Conservation (phyloP, 2,797 vertebrate genomes). For the Hyperoplus lanceolatus region DNA sequence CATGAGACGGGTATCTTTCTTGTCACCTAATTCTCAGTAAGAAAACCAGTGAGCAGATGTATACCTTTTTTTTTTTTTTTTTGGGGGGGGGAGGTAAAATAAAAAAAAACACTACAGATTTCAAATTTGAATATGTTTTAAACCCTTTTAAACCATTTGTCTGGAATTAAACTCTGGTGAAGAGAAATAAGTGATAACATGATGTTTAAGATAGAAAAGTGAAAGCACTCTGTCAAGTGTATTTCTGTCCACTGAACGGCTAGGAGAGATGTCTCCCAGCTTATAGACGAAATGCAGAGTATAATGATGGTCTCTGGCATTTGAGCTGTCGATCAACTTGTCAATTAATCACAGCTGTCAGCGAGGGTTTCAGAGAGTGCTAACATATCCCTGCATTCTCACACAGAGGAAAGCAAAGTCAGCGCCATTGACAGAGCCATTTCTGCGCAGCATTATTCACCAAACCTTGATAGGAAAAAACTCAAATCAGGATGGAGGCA, state of each 20-base stretch:
- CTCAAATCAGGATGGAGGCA: not conserved
- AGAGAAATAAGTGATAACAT: constrained; percentile 28
- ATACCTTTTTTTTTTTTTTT: constrained; percentile 13
- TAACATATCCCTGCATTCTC: constrained; percentile 38
- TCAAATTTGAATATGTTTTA: constrained; percentile 17
- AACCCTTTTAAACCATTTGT: constrained; percentile 24
- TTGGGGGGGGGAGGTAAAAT: too few relatives aligned
- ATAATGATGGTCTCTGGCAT: constrained; percentile 55
- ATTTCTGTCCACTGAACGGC: constrained; percentile 34
- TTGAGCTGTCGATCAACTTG: constrained; percentile 71
- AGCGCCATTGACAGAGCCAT: constrained; percentile 18
- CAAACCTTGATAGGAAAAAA: constrained; percentile 33
- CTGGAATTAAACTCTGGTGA: constrained; percentile 34
- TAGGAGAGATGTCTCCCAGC: constrained; percentile 38
- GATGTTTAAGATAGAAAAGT: constrained; percentile 26
- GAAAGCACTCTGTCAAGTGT: constrained; percentile 30
- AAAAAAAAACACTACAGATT: constrained; percentile 1
- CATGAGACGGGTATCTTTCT: not conserved
- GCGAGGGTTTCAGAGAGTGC: constrained; percentile 27
- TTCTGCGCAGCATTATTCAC: constrained; percentile 26
- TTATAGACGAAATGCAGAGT: constrained; percentile 42
- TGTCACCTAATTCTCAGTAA: not conserved
- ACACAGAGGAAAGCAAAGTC: constrained; percentile 30
- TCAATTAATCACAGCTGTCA: constrained; percentile 65
- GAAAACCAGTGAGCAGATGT: not conserved